Evolutionary conservation across 2,797 vertebrate species (phyloP), one percentile per base, ranked within the genome.

Genomic region (Coregonus ussuriensis): DNA sequence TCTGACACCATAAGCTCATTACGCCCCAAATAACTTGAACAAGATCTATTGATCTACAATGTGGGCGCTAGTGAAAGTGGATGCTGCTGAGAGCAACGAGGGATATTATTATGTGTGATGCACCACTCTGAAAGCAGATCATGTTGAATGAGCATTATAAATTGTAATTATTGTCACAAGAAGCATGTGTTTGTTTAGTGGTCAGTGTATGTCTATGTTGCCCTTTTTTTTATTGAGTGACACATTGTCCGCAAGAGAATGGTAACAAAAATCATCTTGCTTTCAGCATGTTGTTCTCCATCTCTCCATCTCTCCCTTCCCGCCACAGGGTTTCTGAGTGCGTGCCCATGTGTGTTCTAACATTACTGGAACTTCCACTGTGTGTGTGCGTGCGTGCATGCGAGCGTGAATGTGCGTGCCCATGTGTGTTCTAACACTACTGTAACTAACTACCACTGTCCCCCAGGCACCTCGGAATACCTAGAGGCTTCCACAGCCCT

Each of bases 401-500:
- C 3, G 0, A 2, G 31, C 3, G 31, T 33, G 90, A 90, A 87
- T 89, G 79, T 77, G 76, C 85, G 83, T 81, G 80, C 88, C 84
- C 86, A 82, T 68, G 82, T 85, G 88, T 33, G 65, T 25, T 33
- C 66, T 16, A n/a, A 53, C 51, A 53, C 71, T 31, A 6, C 59
- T 73, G 72, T 76, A 63, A 84, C 79, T 80, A 54, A 68, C 79
- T 83, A 79, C 73, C 37, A 41, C 63, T 71, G 16, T 88, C 86
- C 86, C 85, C 75, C 21, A 75, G 83, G 89, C 86, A 79, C 81
- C 76, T 72, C 53, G 83, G 76, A 84, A 84, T 68, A 88, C 86
- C 85, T 80, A 76, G 81, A 88, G 86, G 84, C 83, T 79, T 88
- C 69, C 85, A 78, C 87, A 87, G 89, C 84, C 91, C 87, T 86